Conservation (phyloP, 2,888 invertebrate species). For the Ochropacha duplaris region DNA sequence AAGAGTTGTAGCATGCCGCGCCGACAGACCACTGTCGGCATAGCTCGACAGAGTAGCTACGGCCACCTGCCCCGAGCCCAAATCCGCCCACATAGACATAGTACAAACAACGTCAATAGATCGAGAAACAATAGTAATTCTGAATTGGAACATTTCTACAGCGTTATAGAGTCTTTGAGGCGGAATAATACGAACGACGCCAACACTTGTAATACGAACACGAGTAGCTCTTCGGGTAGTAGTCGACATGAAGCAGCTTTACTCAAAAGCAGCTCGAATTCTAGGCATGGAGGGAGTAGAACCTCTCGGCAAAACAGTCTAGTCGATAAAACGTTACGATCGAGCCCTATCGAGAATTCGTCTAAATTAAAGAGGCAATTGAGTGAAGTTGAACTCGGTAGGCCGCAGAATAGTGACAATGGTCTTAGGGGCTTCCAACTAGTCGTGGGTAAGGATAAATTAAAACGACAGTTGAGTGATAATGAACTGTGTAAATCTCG, state of each 20-base stretch:
- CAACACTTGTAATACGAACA: constrained; percentile 50
- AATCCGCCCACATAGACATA: constrained; percentile 61
- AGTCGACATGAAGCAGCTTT: constrained; percentile 43
- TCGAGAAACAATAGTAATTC: constrained; percentile 55
- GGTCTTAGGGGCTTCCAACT: constrained; percentile 64
- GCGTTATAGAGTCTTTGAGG: constrained; percentile 65
- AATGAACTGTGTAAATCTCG: constrained; percentile 65
- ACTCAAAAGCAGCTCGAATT: constrained; percentile 34
- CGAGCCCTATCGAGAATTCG: constrained; percentile 42
- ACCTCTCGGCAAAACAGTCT: constrained; percentile 65
- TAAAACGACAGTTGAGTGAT: constrained; percentile 72
- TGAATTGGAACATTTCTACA: constrained; percentile 70
- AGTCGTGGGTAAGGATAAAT: constrained; percentile 67
- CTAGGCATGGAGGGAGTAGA: constrained; percentile 30
- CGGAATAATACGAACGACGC: constrained; percentile 39
- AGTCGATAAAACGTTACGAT: constrained; percentile 51
- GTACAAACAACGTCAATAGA: constrained; percentile 59
- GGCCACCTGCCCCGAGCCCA: constrained; percentile 67
- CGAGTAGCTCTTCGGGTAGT: constrained; percentile 64
- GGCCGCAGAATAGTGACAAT: constrained; percentile 29
- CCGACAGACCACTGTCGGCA: constrained; percentile 56
- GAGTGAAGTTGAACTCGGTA: constrained; percentile 63
- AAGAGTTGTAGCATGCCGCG: constrained; percentile 78
- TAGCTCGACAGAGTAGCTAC: constrained; percentile 70
- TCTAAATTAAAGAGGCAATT: constrained; percentile 57